Percentiles rank a stretch among this genome's conserved stretches.
phyloP scores from a whole-genome alignment of 2,888 invertebrate species.

The Teleiodes luculella region DNA sequence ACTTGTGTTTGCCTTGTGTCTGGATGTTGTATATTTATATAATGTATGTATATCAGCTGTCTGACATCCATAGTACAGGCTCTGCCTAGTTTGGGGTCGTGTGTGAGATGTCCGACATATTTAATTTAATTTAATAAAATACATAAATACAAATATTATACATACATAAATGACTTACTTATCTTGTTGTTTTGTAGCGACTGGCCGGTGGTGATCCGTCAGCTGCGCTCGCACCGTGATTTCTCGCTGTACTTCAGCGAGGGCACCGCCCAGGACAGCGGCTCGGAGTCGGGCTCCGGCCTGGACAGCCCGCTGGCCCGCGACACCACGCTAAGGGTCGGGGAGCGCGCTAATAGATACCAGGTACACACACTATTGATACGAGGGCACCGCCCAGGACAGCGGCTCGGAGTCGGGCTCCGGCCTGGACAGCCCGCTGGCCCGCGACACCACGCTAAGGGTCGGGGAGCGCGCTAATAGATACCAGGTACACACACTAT shows the following conservation, averaged over 20 bases:
- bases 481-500: slow-evolving; percentile 60
- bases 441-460: slow-evolving; percentile 60
- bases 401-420: neutral
- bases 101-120: too few relatives aligned
- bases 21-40: too few relatives aligned
- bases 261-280: slow-evolving; percentile 85
- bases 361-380: too few relatives aligned
- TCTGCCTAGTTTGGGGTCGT: too few relatives aligned
- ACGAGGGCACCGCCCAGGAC: neutral
- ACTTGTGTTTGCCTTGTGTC: too few relatives aligned
- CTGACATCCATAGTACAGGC: too few relatives aligned
- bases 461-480: slow-evolving; percentile 61
- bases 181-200: slow-evolving; percentile 77
- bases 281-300: slow-evolving; percentile 74
- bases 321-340: slow-evolving; percentile 65
- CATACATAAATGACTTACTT: too few relatives aligned
- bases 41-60: too few relatives aligned
- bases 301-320: slow-evolving; percentile 54
- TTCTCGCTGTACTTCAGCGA: slow-evolving; percentile 96
- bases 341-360: slow-evolving; percentile 55
- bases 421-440: neutral
- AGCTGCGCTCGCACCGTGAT: slow-evolving; percentile 93
- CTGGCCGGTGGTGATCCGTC: slow-evolving; percentile 92
- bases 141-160: too few relatives aligned
- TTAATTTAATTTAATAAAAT: too few relatives aligned